Base-by-base conservation (phyloP, 2,113 vertebrate genomes). In the Actenoides lindsayi region DNA sequence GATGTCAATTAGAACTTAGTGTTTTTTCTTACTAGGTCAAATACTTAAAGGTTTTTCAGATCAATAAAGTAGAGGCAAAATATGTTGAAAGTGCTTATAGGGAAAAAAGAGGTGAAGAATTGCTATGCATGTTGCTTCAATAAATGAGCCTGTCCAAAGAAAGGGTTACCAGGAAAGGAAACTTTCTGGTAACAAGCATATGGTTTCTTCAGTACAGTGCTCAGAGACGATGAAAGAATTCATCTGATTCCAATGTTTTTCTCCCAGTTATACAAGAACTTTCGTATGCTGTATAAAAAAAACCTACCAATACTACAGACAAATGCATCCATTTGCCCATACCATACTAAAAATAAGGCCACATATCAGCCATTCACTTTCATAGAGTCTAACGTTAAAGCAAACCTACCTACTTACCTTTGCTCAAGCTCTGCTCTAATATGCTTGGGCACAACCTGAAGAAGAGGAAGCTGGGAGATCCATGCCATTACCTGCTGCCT, bases 1-100 rank as follows among this genome's bases (percentile, higher is more conserved):
- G 31, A 69, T 50, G 15, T 53, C 53, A 69, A 6, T 62, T 50
- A 92, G 23, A 76, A 27, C 14, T 56, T 11, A 60, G 21, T 2
- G 3, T 5, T 64, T 94, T 65, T 74, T 65, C 24, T 69, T 70
- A 41, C 41, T 77, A 77, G 31, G 59, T 92, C 75, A 77, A 65
- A 90, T 81, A 94, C 74, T 88, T 86, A 74, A 90, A 63, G 79
- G 20, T 11, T 80, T 77, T 89, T 77, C 60, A 77, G 54, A 86
- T 89, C 35, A 74, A 86, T 57, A 78, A 82, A 63, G 1, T 44
- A 88, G 50, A 80, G 10, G 13, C 3, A 93, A 95, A 46, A 9
- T 79, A 27, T 62, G 25, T 9, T 86, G 37, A 30, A 94, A 88
- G 10, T 46, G 11, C 21, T 83, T 85, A 44, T 69, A 30, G 12